Evolutionary conservation across 2,797 vertebrate genomes (phyloP).

Genomic region (Malurus splendens): DNA sequence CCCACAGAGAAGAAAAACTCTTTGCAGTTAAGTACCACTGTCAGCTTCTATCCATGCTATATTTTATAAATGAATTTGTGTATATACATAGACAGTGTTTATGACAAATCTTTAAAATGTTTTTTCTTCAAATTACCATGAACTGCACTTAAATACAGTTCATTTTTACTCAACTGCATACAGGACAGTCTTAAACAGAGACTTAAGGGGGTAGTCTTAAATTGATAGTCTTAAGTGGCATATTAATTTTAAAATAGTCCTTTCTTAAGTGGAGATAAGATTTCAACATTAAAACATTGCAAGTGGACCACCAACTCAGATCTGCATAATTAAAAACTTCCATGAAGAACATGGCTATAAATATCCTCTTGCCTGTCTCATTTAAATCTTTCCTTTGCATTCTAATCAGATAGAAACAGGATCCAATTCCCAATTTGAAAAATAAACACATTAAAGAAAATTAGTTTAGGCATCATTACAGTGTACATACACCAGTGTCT

Average conservation of each 20-base stretch:
- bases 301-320: neutral
- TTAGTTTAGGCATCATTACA: slow-evolving; percentile 41
- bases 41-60: neutral
- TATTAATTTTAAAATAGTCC: neutral
- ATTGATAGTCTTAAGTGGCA: neutral
- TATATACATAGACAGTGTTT: neutral
- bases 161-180: neutral
- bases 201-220: neutral
- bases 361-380: neutral
- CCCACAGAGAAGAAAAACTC: neutral
- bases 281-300: neutral
- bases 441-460: slow-evolving; percentile 50
- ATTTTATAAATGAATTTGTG: neutral
- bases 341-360: neutral
- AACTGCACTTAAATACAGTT: neutral
- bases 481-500: slow-evolving; percentile 12
- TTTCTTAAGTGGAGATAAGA: neutral
- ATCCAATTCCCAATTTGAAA: slow-evolving; percentile 29
- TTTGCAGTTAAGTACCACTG: neutral
- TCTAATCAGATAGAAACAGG: slow-evolving; percentile 29
- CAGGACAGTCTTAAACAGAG: neutral
- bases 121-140: neutral
- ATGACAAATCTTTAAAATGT: neutral
- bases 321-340: neutral
- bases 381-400: slow-evolving; percentile 2